Evolutionary conservation across 30 jellyfish, hydroid and myxozoan species (phyloP), one percentile per base, ranked within the genome.

Genomic region (Pseudorhiza aurosa): DNA sequence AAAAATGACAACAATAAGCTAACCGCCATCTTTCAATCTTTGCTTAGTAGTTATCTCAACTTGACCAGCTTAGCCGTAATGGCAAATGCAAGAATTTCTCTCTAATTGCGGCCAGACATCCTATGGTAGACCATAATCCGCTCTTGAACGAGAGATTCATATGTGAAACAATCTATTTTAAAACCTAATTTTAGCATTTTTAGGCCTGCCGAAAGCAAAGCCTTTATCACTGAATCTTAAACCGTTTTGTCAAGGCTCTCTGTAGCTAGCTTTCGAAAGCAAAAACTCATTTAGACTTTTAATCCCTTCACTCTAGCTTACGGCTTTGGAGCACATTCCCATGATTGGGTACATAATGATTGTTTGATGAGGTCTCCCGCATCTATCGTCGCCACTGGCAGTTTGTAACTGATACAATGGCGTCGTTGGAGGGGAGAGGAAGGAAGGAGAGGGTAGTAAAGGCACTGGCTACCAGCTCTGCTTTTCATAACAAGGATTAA

Each of bases 171-270:
- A 64, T 64, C 28, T 53, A 29, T 21, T 42, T 30, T 64, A n/a
- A 32, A 64, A 64, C 35, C 77, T 64, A 64, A 64, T 64, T 64
- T 64, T 33, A 64, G 77, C 67, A 36, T 64, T 33, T 22, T 64
- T 18, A 30, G 77, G 14, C 58, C 10, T 21, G 53, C 28, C 25
- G 33, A 28, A 64, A 64, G 77, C 51, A 18, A 35, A 31, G 22
- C 77, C 35, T 64, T 64, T 64, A 58, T 64, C 55, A 7, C 14
- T 64, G 5, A 15, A 64, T 32, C 21, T 64, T 64, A 64, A 64
- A 33, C 77, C 77, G 36, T 30, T 64, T 64, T 64, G 77, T 24
- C 25, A 26, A 60, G 75, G 53, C 75, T 51, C 75, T 60, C 35
- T 33, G 32, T 64, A n/a, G n/a, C 77, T n/a, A 32, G 21, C 56